Conservation (phyloP, 2,888 invertebrate species). For the Tinea semifulvella region DNA sequence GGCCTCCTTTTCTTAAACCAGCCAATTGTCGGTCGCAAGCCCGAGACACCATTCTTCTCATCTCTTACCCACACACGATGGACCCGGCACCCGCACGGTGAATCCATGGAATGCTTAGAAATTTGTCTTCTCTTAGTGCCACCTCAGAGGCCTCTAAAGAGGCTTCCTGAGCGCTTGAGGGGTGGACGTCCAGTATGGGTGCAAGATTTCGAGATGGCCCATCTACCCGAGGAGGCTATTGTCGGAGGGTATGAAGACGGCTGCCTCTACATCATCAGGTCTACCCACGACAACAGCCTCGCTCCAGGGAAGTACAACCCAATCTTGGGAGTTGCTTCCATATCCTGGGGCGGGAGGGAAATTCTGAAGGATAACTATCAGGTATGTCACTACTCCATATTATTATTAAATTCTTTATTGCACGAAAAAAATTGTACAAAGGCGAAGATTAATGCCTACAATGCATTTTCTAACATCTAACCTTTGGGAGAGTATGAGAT, state of each 20-base stretch:
- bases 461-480: too few relatives aligned
- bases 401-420: too few relatives aligned
- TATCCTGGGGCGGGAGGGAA: constrained; percentile 81
- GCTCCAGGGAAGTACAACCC: constrained; percentile 83
- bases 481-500: too few relatives aligned
- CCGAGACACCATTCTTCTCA: too few relatives aligned
- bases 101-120: too few relatives aligned
- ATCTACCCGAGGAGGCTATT: constrained; percentile 74
- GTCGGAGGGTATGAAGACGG: constrained; percentile 74
- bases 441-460: too few relatives aligned
- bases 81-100: too few relatives aligned
- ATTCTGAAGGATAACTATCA: constrained; percentile 75
- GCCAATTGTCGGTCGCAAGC: constrained; percentile 16
- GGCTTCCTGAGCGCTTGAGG: constrained; percentile 24
- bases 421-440: too few relatives aligned
- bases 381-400: too few relatives aligned
- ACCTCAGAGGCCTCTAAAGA: constrained; percentile 18
- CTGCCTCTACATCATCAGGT: constrained; percentile 73
- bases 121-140: too few relatives aligned
- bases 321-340: constrained; percentile 73
- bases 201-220: constrained; percentile 67
- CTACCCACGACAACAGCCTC: constrained; percentile 74
- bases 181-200: constrained; percentile 71
- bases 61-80: too few relatives aligned
- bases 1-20: too few relatives aligned